Evolutionary conservation across 2,797 vertebrate species (phyloP).

Genomic region (Sebastes alutus): DNA sequence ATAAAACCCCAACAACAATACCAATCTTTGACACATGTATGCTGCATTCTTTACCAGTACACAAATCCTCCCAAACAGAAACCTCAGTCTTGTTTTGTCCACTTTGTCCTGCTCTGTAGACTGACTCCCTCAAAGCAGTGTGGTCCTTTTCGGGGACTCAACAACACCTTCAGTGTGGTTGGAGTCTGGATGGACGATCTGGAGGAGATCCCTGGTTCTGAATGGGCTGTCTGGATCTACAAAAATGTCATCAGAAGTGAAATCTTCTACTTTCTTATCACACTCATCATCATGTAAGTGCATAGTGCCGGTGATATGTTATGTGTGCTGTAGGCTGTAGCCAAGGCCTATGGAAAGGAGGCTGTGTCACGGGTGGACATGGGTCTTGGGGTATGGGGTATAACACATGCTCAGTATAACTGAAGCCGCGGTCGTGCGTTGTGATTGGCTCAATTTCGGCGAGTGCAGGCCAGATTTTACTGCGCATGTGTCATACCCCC

Average conservation of each 20-base stretch:
- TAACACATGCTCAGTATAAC: too few species aligned
- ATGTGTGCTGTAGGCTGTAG: not conserved
- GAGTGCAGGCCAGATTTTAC: too few species aligned
- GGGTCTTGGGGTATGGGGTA: too few species aligned
- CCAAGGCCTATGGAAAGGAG: too few species aligned
- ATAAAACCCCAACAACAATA: not conserved
- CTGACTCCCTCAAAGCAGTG: conserved; percentile 87
- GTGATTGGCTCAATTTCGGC: too few species aligned
- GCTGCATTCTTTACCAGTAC: not conserved
- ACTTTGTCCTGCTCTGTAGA: conserved; percentile 65
- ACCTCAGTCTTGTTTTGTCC: not conserved
- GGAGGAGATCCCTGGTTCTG: conserved; percentile 30
- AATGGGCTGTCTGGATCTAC: conserved; percentile 92
- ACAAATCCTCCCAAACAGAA: not conserved
- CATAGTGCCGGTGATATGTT: not conserved
- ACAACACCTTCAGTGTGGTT: conserved; percentile 83
- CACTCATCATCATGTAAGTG: conserved; percentile 88
- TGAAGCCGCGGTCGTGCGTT: too few species aligned
- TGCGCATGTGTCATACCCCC: too few species aligned
- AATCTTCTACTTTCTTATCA: conserved; percentile 92
- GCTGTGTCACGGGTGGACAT: too few species aligned
- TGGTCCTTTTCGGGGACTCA: conserved; percentile 90
- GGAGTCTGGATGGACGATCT: conserved; percentile 83
- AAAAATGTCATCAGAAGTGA: conserved; percentile 86
- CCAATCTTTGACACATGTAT: not conserved